Percentiles rank a stretch among this genome's conserved stretches.
Conservation (phyloP, 2,113 vertebrate species). For the Saguinus imperator region DNA sequence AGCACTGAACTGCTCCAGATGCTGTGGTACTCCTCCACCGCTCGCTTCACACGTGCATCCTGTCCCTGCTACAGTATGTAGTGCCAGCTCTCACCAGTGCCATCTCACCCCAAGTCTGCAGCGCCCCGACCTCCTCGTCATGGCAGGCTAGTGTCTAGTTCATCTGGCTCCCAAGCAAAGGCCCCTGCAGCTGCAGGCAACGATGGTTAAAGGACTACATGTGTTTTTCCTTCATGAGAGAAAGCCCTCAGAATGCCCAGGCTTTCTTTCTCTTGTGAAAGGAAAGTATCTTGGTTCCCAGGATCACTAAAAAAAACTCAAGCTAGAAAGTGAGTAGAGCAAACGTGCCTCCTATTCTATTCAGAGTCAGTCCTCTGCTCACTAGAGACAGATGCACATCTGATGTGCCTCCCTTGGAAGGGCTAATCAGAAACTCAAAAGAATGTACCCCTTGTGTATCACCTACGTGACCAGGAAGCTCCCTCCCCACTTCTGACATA, state of each 20-base stretch:
- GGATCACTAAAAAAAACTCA: too few relatives aligned
- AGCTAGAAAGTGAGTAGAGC: too few relatives aligned
- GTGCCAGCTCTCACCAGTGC: fast-evolving
- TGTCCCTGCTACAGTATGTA: fast-evolving
- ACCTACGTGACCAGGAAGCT: too few relatives aligned
- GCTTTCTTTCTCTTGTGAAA: not conserved
- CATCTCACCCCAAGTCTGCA: not conserved
- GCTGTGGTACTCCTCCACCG: not conserved
- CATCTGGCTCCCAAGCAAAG: not conserved
- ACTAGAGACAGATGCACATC: too few relatives aligned
- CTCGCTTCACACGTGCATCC: fast-evolving
- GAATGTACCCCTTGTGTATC: too few relatives aligned
- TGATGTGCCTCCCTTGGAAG: too few relatives aligned
- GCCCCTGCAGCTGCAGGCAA: not conserved
- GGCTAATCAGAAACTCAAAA: too few relatives aligned
- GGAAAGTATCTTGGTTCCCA: too few relatives aligned
- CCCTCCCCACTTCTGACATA: too few relatives aligned
- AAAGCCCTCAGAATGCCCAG: fast-evolving
- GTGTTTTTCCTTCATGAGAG: too few relatives aligned
- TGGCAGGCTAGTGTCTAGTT: fast-evolving
- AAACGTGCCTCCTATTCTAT: too few relatives aligned
- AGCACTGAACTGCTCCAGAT: fast-evolving
- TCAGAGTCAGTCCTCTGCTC: too few relatives aligned
- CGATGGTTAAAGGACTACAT: fast-evolving
- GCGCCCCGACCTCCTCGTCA: not conserved